Percentiles rank a stretch among this genome's conserved stretches.
These are phyloP conservation scores for Acestrorhynchus altus DNA, from an alignment of 2,797 vertebrate species.

Conservation along the genomic window DNA sequence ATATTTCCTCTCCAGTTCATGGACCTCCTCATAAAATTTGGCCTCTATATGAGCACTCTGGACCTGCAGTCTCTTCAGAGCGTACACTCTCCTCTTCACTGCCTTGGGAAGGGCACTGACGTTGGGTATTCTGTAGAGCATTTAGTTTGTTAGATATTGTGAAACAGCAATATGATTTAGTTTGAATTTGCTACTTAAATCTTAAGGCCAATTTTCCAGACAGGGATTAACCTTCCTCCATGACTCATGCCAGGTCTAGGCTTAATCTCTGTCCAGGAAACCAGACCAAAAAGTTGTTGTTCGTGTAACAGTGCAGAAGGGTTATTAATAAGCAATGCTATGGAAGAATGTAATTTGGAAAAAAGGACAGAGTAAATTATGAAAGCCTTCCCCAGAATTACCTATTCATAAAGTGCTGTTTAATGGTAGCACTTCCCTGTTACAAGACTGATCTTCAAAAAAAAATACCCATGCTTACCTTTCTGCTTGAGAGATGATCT, in stretches of 20 bases:
- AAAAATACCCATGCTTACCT: conserved; percentile 33
- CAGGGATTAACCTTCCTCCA: no score
- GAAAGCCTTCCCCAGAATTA: not conserved
- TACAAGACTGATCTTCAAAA: not conserved
- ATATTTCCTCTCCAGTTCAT: conserved; percentile 95
- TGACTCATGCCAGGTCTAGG: no score
- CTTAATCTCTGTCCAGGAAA: no score
- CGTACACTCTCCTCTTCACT: conserved; percentile 93
- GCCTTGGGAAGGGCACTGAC: conserved; percentile 91
- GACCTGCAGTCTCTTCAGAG: conserved; percentile 94
- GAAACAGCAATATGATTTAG: not conserved
- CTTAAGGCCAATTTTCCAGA: no score
- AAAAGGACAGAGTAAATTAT: not conserved
- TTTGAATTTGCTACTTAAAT: no score
- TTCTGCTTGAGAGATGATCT: conserved; percentile 45
- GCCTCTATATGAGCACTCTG: conserved; percentile 95
- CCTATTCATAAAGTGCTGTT: not conserved
- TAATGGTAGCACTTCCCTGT: not conserved
- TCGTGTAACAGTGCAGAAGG: not conserved
- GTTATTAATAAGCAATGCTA: not conserved
- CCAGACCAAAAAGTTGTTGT: not conserved
- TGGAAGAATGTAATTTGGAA: not conserved
- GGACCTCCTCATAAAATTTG: conserved; percentile 97
- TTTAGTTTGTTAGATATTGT: not conserved
- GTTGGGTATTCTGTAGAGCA: conserved; percentile 41